phyloP scores from a whole-genome alignment of 1,140 invertebrate genomes.

The Drosophila mauritiana region DNA sequence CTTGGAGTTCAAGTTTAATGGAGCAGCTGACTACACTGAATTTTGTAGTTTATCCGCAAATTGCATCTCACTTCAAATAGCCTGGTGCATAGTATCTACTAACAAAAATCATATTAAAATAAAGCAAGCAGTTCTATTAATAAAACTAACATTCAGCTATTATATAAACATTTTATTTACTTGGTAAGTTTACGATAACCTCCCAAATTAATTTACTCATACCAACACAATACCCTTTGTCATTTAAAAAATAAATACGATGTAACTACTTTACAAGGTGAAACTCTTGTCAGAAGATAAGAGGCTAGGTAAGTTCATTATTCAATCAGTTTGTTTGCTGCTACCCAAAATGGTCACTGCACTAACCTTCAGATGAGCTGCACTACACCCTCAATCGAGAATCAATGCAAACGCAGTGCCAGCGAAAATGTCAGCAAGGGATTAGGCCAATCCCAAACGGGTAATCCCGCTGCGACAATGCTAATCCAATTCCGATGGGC shows the following conservation, averaged over 20 bases:
- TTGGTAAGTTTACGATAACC: too few species aligned
- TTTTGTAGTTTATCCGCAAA: background rate
- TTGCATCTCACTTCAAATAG: too few species aligned
- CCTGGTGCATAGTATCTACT: too few species aligned
- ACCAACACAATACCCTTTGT: too few species aligned
- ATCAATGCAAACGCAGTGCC: constrained; percentile 58
- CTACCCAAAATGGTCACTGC: background rate
- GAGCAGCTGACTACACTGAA: background rate
- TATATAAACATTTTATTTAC: too few species aligned
- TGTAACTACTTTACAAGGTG: too few species aligned
- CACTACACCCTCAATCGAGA: constrained; percentile 14
- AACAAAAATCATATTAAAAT: too few species aligned
- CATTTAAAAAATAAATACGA: too few species aligned
- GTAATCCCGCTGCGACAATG: constrained; percentile 38
- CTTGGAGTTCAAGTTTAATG: constrained; percentile 32
- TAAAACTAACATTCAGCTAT: too few species aligned
- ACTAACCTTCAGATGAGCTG: constrained; percentile 26
- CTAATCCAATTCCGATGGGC: constrained; percentile 38
- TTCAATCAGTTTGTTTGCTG: background rate
- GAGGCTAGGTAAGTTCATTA: background rate
- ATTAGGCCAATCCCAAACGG: constrained; percentile 60
- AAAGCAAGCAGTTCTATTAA: too few species aligned
- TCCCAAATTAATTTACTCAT: too few species aligned
- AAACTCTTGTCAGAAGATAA: too few species aligned
- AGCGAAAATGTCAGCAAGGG: constrained; percentile 52